Evolutionary conservation across 1,140 invertebrate genomes (phyloP), one percentile per base, ranked within the genome.

Genomic region (Drosophila virilis): DNA sequence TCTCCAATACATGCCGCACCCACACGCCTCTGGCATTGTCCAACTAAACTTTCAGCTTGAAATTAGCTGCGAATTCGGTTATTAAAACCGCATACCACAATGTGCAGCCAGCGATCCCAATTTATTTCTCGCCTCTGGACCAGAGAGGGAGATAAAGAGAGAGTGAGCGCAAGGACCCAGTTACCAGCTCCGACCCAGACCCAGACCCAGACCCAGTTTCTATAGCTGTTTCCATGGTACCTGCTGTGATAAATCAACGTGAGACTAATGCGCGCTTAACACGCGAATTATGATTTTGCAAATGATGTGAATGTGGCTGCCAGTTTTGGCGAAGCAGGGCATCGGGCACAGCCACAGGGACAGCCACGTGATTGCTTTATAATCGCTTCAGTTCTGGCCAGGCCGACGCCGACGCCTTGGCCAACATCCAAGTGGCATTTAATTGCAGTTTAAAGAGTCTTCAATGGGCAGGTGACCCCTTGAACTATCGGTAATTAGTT

Each of bases 261-360:
- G 88, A 90, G 88, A 83, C 88, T 90, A 90, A 90, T 90, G 88
- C 88, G 79, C 78, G 72, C 88, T 90, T 90, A 90, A 77, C 88
- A 90, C 88, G 88, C 88, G 88, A 90, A 90, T 90, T 90, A 90
- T 90, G 88, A 90, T 90, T 90, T 90, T 90, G 82, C 79, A 86
- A 90, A 90, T 86, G 84, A 89, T 89, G 84, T 69, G 84, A 66
- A 79, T 70, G 64, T 69, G 72, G 61, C 57, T 45, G 52, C 38
- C 8, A 69, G 52, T 22, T 28, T 28, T 22, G 6, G 65, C 15
- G 15, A 17, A 42, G 51, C 8, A 9, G 8, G 32, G 43, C 9
- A 58, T 13, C 33, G 40, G 17, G 33, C 45, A 22, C 10, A 9
- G 38, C 37, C 22, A 57, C n/a, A 46, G 40, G 10, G 8, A 10